Evolutionary conservation across 2,113 vertebrate genomes (phyloP), one percentile per base, ranked within the genome.

Genomic region (Cathartes aura): DNA sequence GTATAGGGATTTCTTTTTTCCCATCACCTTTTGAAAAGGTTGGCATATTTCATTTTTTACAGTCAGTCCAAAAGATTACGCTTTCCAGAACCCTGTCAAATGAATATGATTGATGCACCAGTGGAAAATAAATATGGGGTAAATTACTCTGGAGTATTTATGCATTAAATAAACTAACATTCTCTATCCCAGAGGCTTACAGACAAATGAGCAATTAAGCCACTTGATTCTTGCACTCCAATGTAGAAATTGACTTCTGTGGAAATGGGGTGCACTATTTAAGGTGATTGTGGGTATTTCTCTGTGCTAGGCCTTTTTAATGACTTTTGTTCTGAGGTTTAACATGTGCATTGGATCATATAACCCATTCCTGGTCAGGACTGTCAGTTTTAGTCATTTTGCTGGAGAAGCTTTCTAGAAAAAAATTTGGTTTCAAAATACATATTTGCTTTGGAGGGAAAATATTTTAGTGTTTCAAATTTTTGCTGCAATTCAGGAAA

Each of bases 111-210:
- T 84, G 56, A 85, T 96, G 56, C 56, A 89, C 8, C 50, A 58
- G 36, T 58, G 80, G 83, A 96, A 97, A 95, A 93, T 91, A 95
- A 91, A 89, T 95, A 93, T 12, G 55, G n/a, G 29, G 27, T 3
- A 85, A 94, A 94, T 89, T 68, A 75, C 47, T 89, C 55, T 40
- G 34, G 76, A 78, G 53, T 93, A 91, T 94, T 94, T 92, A 75
- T 87, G 43, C 42, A 68, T 93, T 89, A 91, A 90, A 84, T 96
- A 92, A 92, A 87, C 82, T 55, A 88, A 78, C 38, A 78, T 83
- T 83, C 32, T 40, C 17, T 55, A 8, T 59, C 68, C 88, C 86
- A 83, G 64, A 55, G 53, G 62, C 22, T 76, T 64, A 86, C 26
- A 81, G 75, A 87, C 53, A 90, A 83, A 91, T 62, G 47, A 92